Conservation (phyloP, 2,113 vertebrate genomes). For the Alligator sinensis region DNA sequence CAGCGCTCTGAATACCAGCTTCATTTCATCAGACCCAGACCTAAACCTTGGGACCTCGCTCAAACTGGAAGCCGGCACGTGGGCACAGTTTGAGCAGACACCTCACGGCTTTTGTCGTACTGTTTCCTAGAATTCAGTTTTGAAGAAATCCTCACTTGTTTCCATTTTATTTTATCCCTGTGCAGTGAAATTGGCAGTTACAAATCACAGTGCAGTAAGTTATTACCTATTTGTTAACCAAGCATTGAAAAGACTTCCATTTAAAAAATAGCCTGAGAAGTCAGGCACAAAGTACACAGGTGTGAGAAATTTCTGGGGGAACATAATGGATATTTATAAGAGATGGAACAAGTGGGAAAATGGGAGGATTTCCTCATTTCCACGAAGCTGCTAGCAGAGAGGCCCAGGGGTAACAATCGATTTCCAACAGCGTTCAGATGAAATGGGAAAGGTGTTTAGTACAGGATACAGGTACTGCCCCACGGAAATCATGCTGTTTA, state of each 20-base stretch:
- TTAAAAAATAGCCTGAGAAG: slow-evolving; percentile 67
- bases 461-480: slow-evolving; percentile 21
- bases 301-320: slow-evolving; percentile 61
- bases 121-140: background rate
- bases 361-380: slow-evolving; percentile 67
- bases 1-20: background rate
- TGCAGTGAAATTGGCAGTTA: slow-evolving; percentile 27
- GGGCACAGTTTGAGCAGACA: background rate
- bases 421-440: slow-evolving; percentile 62
- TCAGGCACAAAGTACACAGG: slow-evolving; percentile 66
- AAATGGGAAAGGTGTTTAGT: slow-evolving; percentile 61
- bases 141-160: background rate
- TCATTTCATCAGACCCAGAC: background rate
- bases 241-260: slow-evolving; percentile 47
- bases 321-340: slow-evolving; percentile 69
- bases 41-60: background rate
- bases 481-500: slow-evolving; percentile 9
- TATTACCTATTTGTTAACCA: slow-evolving; percentile 45
- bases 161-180: slow-evolving; percentile 27
- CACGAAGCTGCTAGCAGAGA: slow-evolving; percentile 47
- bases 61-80: background rate
- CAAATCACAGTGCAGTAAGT: background rate
- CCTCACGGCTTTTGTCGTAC: background rate
- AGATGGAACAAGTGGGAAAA: slow-evolving; percentile 47
- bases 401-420: slow-evolving; percentile 56